These are phyloP conservation scores for Stegastes partitus DNA, from an alignment of 2,113 vertebrate genomes.

Conservation along the genomic window DNA sequence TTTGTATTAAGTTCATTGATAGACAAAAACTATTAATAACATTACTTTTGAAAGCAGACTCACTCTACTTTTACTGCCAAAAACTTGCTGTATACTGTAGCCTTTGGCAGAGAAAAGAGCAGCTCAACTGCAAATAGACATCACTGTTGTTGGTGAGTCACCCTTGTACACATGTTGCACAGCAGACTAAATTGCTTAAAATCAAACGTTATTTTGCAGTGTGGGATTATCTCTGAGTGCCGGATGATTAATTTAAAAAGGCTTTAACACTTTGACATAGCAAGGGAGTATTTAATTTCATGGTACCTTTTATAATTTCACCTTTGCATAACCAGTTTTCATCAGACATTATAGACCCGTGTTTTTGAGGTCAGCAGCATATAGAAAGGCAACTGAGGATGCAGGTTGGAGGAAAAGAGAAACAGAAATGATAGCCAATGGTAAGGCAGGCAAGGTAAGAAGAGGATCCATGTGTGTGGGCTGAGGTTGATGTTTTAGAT, in stretches of 20 bases:
- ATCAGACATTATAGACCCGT: neutral
- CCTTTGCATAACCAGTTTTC: neutral
- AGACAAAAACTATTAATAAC: neutral
- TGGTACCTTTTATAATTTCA: neutral
- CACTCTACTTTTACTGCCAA: neutral
- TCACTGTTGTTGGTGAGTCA: neutral
- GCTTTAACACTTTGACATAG: neutral
- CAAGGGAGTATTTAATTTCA: neutral
- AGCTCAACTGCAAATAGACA: neutral
- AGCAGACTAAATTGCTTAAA: neutral
- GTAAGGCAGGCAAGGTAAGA: conserved; percentile 20
- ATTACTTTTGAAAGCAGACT: neutral
- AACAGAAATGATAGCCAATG: conserved; percentile 30
- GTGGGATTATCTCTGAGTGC: neutral
- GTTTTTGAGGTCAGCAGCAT: conserved; percentile 1
- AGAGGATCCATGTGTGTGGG: conserved; percentile 50
- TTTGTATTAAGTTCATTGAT: neutral
- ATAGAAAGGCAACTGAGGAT: conserved; percentile 14
- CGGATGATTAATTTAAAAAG: neutral
- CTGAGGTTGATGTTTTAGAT: conserved; percentile 54
- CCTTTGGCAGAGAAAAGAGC: neutral
- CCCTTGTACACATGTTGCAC: neutral
- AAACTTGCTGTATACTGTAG: neutral
- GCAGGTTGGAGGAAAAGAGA: conserved; percentile 11
- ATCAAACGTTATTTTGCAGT: neutral